These are phyloP conservation scores for Axea sp. DNA, from an alignment of 2,888 invertebrate species.

Conservation along the genomic window DNA sequence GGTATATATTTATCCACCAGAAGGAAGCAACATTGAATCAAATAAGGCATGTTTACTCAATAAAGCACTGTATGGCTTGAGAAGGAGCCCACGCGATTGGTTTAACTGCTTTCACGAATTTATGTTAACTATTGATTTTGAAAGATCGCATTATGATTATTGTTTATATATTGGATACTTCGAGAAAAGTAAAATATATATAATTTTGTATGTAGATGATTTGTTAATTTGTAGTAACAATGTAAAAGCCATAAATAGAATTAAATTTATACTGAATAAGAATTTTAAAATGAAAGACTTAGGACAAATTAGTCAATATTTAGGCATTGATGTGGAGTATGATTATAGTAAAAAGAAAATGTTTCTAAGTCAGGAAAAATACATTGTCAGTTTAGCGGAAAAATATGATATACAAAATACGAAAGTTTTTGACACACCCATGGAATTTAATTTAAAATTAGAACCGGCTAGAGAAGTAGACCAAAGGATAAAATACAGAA, in stretches of 20 bases:
- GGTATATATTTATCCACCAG: constrained; percentile 47
- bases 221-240: constrained; percentile 5
- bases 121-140: constrained; percentile 50
- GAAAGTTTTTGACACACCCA: constrained; percentile 17
- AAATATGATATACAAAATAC: constrained; percentile 17
- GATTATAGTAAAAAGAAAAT: not conserved
- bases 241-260: no score
- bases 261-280: not conserved
- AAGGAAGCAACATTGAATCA: constrained; percentile 37
- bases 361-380: constrained; percentile 18
- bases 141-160: constrained; percentile 38
- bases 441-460: constrained; percentile 24
- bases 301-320: not conserved
- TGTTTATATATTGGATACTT: constrained; percentile 22
- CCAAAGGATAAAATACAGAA: constrained; percentile 21
- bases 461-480: constrained; percentile 4
- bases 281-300: not conserved
- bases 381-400: constrained; percentile 15
- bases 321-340: not conserved
- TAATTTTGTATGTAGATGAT: constrained; percentile 10
- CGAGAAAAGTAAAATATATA: constrained; percentile 1
- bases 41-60: constrained; percentile 46
- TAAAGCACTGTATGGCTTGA: constrained; percentile 63
- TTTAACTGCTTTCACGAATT: constrained; percentile 62
- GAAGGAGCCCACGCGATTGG: constrained; percentile 62